Evolutionary conservation across 2,888 invertebrate genomes (phyloP).

Genomic region (Cerastoderma edule): DNA sequence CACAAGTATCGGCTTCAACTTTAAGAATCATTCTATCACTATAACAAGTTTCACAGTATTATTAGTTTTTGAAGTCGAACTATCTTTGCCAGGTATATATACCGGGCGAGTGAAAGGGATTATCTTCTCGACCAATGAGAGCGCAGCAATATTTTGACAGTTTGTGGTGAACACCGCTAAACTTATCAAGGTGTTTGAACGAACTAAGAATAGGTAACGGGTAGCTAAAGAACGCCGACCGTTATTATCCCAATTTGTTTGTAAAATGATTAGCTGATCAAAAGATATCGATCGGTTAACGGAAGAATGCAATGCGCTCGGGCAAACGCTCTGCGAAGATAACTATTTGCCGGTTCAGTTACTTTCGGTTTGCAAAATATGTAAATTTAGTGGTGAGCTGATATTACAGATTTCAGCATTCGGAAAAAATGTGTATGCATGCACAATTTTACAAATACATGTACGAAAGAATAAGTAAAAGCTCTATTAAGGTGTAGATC

Average conservation of each 20-base stretch:
- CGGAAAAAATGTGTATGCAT: too few relatives aligned
- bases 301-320: background rate
- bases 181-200: slow-evolving; percentile 32
- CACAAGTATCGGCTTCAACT: slow-evolving; percentile 58
- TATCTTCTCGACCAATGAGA: slow-evolving; percentile 50
- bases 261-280: slow-evolving; percentile 21
- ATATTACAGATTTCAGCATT: too few relatives aligned
- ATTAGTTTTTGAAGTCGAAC: slow-evolving; percentile 44
- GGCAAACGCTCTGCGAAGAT: too few relatives aligned
- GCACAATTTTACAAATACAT: too few relatives aligned
- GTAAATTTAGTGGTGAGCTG: too few relatives aligned
- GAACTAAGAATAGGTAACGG: slow-evolving; percentile 43
- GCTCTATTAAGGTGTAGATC: too few relatives aligned
- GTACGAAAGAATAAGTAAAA: too few relatives aligned
- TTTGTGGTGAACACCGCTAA: slow-evolving; percentile 50
- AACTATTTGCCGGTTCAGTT: too few relatives aligned
- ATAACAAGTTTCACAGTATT: slow-evolving; percentile 1
- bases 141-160: slow-evolving; percentile 39
- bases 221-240: slow-evolving; percentile 31
- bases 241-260: slow-evolving; percentile 34
- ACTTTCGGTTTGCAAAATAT: too few relatives aligned
- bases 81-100: slow-evolving; percentile 58
- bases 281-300: slow-evolving; percentile 18
- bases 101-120: slow-evolving; percentile 48
- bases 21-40: slow-evolving; percentile 58